Evolutionary conservation across 2,797 vertebrate genomes (phyloP), one percentile per base, ranked within the genome.

Genomic region (Hybognathus amarus): DNA sequence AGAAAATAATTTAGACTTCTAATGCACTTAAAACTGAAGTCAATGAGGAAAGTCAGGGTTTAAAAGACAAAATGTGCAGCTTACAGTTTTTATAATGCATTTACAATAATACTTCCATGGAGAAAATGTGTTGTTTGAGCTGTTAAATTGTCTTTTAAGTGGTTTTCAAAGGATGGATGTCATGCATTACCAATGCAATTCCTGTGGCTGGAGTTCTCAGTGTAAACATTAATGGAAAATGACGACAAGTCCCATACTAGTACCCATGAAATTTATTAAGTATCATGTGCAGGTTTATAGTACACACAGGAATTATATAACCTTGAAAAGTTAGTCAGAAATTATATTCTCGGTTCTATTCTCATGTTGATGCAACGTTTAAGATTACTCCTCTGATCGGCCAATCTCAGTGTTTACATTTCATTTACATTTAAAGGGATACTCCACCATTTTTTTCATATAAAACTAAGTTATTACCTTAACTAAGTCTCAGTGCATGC

Each of bases 111-210:
- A n/a, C 7, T 24, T 24, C 33, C 33, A 75, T 17, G 5, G 33
- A 56, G 11, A 75, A 54, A 56, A 38, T 17, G 30, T 75, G 52
- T 38, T 75, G 38, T 75, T 56, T 56, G 73, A 75, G 52, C 22
- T 5, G 22, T 36, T 75, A 56, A 75, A 75, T 75, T 38, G 73
- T 38, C 11, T 22, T 38, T 75, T 40, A 40, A 75, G 33, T 75
- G 73, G 50, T 56, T 75, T 56, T 56, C 22, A 75, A 38, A 56
- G 8, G 52, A 75, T 3, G n/a, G 73, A 73, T 73, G 70, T 50
- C 17, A n/a, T 38, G 24, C 30, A 56, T 75, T 13, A 36, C 18
- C 33, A 38, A 54, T n/a, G 50, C 12, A 38, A 75, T 75, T 75
- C 22, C 12, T 9, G 33, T 15, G 30, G 30, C 11, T 38, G 73